phyloP scores from a whole-genome alignment of 1,140 invertebrate species.

The Anagrus nilaparvatae region DNA sequence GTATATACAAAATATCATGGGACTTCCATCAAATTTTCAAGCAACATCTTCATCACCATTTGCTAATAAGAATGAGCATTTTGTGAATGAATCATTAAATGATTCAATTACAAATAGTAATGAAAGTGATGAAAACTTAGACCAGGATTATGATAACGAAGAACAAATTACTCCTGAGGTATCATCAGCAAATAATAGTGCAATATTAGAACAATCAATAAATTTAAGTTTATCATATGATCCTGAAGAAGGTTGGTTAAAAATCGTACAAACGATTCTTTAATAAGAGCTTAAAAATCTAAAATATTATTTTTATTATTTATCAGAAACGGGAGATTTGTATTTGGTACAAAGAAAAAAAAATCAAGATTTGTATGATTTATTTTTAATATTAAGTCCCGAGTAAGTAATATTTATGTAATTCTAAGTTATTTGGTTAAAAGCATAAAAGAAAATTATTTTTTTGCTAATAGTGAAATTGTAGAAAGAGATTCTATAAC shows the following conservation, averaged over 20 bases:
- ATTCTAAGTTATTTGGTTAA: conserved; percentile 9
- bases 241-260: conserved; percentile 26
- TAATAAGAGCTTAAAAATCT: background rate
- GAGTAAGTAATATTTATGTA: conserved; percentile 24
- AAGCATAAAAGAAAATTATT: background rate
- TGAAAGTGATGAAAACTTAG: conserved; percentile 4
- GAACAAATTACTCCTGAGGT: no score
- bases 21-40: conserved; percentile 35
- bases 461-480: conserved; percentile 28
- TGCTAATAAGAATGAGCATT: background rate
- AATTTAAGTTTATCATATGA: no score
- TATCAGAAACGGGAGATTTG: conserved; percentile 30
- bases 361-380: conserved; percentile 27
- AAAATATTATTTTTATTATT: conserved; percentile 5
- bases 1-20: conserved; percentile 46
- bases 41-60: conserved; percentile 8
- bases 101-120: background rate
- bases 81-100: background rate
- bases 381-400: conserved; percentile 35
- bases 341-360: conserved; percentile 32
- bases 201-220: no score
- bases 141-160: conserved; percentile 11
- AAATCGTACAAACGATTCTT: background rate
- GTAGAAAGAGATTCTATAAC: conserved; percentile 41
- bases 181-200: no score